Conservation (phyloP, 2,113 vertebrate genomes). For the Excalfactoria chinensis region DNA sequence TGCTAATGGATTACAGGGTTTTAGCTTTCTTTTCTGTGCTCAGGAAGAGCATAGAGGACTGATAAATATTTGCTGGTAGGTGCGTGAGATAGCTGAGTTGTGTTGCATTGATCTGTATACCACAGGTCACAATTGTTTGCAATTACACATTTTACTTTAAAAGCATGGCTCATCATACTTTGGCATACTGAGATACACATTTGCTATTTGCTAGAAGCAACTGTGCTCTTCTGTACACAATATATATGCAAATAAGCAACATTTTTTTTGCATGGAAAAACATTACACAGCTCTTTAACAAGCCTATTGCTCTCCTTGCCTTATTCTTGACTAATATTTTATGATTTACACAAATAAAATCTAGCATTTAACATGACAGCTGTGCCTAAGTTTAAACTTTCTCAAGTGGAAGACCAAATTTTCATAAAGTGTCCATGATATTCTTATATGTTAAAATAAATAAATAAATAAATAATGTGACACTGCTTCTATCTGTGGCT, state of each 20-base stretch:
- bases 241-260: neutral
- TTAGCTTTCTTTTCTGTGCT: neutral
- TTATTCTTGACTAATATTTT: neutral
- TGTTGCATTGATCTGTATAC: neutral
- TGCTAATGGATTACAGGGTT: conserved; percentile 1
- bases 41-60: neutral
- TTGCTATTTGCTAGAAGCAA: neutral
- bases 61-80: neutral
- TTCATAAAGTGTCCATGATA: neutral
- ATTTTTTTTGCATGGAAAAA: neutral
- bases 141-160: neutral
- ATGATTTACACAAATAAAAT: neutral
- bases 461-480: too few species aligned
- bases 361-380: neutral
- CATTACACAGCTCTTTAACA: neutral
- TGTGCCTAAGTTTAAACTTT: neutral
- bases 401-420: neutral
- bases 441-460: neutral
- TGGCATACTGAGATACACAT: neutral
- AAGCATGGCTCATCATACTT: neutral
- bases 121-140: neutral
- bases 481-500: neutral
- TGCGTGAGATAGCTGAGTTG: neutral
- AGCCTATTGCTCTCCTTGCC: neutral
- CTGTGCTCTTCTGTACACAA: neutral